Evolutionary conservation across 2,888 invertebrate species (phyloP).

Genomic region (Drosophila kuntzei): DNA sequence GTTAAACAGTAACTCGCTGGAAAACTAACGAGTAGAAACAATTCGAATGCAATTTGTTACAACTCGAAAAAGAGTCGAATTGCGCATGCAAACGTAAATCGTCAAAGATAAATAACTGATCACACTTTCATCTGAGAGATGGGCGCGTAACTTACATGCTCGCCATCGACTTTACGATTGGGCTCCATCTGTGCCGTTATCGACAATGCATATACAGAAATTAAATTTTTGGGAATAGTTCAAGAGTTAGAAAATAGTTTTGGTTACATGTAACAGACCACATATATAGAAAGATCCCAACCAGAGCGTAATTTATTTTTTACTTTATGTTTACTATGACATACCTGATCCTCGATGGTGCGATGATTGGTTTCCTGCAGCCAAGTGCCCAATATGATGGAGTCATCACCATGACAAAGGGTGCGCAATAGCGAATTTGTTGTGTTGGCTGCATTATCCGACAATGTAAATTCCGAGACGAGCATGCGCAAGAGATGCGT

Average conservation of each 20-base stretch:
- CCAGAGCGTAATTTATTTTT: not conserved
- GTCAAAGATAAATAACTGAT: slow-evolving; percentile 3
- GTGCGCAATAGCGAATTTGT: slow-evolving; percentile 93
- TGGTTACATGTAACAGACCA: slow-evolving; percentile 19
- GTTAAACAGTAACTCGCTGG: not conserved
- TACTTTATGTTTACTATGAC: not conserved
- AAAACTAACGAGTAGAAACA: not conserved
- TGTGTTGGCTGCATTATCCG: slow-evolving; percentile 97
- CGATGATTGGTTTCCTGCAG: slow-evolving; percentile 98
- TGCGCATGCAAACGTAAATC: slow-evolving; percentile 13
- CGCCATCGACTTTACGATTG: slow-evolving; percentile 92
- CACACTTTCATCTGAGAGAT: slow-evolving; percentile 1
- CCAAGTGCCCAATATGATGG: slow-evolving; percentile 97
- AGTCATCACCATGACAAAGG: slow-evolving; percentile 95
- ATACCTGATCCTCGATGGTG: slow-evolving; percentile 98
- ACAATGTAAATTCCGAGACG: slow-evolving; percentile 97
- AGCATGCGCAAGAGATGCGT: slow-evolving; percentile 95
- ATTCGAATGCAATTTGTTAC: not conserved
- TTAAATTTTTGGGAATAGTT: slow-evolving; percentile 26
- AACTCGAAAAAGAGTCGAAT: slow-evolving; percentile 2
- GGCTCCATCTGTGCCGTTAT: slow-evolving; percentile 90
- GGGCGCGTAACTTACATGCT: slow-evolving; percentile 89
- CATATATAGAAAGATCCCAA: not conserved
- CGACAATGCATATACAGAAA: slow-evolving; percentile 30
- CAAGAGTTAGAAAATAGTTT: slow-evolving; percentile 20